Percentiles rank a stretch among this genome's conserved stretches.
These are phyloP conservation scores for Sebastiscus albofasciatus DNA, from an alignment of 2,797 vertebrate genomes.

Conservation along the genomic window DNA sequence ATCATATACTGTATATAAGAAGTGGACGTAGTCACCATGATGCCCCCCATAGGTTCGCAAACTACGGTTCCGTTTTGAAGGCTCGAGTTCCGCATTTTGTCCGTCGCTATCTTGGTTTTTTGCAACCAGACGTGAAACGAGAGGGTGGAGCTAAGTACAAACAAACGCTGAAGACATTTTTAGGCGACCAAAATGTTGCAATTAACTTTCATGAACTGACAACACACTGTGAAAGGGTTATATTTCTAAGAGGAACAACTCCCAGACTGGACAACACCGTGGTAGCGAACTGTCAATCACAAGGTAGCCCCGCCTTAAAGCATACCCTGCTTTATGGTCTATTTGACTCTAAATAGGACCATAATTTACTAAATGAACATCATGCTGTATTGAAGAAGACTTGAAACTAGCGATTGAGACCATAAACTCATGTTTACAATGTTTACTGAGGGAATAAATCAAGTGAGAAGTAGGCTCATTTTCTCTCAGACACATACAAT, in stretches of 20 bases:
- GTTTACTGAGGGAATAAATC: too few species aligned
- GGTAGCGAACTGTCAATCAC: neutral
- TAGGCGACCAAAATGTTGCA: too few species aligned
- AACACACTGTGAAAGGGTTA: neutral
- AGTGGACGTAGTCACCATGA: too few species aligned
- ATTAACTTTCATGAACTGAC: too few species aligned
- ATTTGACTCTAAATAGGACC: neutral
- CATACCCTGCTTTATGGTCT: neutral
- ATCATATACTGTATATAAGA: too few species aligned
- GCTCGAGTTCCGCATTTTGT: too few species aligned
- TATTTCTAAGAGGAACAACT: neutral
- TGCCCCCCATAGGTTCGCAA: accelerated
- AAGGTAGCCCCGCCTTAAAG: neutral
- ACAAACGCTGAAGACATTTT: accelerated
- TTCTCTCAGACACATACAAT: accelerated
- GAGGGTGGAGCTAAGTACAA: accelerated
- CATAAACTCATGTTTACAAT: neutral
- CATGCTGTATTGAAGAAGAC: too few species aligned
- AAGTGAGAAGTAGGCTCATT: too few species aligned
- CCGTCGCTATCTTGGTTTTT: neutral
- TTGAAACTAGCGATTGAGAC: neutral
- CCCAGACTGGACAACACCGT: neutral
- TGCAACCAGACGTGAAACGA: neutral
- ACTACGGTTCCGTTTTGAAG: neutral
- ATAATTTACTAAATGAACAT: neutral